Percentiles rank a stretch among this genome's conserved stretches.
phyloP scores from a whole-genome alignment of 2,797 vertebrate genomes.

The Hylomyscus alleni region DNA sequence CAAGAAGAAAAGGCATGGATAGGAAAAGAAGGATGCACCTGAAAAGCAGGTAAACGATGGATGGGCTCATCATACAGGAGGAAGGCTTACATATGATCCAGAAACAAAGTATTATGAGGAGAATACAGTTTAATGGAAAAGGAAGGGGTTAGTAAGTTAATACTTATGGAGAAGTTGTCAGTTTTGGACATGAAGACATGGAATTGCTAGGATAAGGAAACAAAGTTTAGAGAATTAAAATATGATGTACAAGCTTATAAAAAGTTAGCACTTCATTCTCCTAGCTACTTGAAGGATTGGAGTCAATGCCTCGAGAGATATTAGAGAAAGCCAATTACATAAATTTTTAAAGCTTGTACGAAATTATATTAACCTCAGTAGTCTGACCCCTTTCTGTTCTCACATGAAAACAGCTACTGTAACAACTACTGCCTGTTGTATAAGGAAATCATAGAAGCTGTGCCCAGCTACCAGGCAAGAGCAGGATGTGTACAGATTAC shows the following conservation, averaged over 20 bases:
- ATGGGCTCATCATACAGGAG: not conserved
- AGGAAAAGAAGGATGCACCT: not conserved
- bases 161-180: not conserved
- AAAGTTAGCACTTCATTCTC: not conserved
- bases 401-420: not conserved
- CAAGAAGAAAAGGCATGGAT: not conserved
- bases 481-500: not conserved
- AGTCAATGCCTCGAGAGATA: not conserved
- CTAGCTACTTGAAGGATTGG: not conserved
- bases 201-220: not conserved
- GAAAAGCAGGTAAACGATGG: not conserved
- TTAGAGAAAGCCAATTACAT: not conserved
- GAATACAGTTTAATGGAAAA: not conserved
- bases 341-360: not conserved
- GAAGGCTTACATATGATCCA: not conserved
- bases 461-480: not conserved
- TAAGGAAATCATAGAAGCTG: not conserved
- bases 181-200: not conserved
- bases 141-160: not conserved
- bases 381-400: not conserved
- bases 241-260: not conserved
- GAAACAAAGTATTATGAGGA: not conserved
- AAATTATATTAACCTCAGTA: not conserved
- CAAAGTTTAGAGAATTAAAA: not conserved
- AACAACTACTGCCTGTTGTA: not conserved